A percentile compares a stretch with the other conserved stretches of the same genome.
Conservation (phyloP, 2,797 vertebrate genomes). For the Varecia variegata region DNA sequence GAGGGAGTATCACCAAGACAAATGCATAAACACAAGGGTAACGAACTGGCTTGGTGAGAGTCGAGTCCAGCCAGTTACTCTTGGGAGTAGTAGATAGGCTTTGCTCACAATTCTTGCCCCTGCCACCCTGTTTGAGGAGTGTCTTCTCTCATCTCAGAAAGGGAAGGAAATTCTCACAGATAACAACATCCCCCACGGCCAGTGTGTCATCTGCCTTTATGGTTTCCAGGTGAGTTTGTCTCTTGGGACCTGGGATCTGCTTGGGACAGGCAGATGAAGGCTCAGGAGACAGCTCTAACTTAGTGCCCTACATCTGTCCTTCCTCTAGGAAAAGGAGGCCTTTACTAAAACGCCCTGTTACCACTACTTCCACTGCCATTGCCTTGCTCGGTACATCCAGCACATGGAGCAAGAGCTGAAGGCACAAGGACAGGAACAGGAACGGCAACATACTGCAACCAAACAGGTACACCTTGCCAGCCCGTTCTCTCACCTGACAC, state of each 20-base stretch:
- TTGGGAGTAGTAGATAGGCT: neutral
- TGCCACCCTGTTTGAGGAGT: neutral
- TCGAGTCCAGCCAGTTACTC: neutral
- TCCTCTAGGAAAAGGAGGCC: constrained; percentile 88
- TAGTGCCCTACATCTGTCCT: neutral
- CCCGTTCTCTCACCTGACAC: rapidly evolving
- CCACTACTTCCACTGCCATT: constrained; percentile 97
- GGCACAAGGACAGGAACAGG: constrained; percentile 87
- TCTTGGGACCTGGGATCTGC: neutral
- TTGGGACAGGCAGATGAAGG: neutral
- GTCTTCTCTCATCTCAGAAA: constrained; percentile 81
- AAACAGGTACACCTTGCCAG: constrained; percentile 70
- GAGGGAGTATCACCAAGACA: neutral
- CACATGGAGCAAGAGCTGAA: constrained; percentile 92
- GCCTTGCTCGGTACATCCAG: constrained; percentile 92
- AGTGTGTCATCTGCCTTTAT: constrained; percentile 97
- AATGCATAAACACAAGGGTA: neutral
- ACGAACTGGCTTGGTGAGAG: neutral
- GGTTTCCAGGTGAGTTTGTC: constrained; percentile 88
- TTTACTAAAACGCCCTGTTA: constrained; percentile 96
- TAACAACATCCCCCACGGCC: constrained; percentile 97
- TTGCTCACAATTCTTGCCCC: neutral
- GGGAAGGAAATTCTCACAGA: constrained; percentile 91
- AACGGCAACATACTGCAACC: constrained; percentile 73
- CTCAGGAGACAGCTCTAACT: neutral